Conservation (phyloP, 2,888 invertebrate species). For the Esperia sulphurella region DNA sequence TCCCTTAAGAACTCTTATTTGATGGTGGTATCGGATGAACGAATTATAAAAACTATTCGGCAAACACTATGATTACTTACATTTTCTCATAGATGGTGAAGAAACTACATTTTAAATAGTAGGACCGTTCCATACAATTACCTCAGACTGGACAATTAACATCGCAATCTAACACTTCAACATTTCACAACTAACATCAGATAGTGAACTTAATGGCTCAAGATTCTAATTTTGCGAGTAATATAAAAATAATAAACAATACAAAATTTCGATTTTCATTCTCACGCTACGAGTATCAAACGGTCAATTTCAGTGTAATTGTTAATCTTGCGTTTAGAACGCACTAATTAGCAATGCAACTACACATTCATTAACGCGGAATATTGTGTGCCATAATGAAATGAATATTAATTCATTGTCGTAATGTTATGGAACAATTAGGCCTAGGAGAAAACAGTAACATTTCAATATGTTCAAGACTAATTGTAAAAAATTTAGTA, state of each 20-base stretch:
- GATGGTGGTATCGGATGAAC: neutral
- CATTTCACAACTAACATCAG: conserved; percentile 8
- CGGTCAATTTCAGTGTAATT: conserved; percentile 1
- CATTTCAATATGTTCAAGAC: no score
- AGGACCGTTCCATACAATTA: conserved; percentile 2
- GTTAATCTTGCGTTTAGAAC: conserved; percentile 10
- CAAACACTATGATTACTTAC: neutral
- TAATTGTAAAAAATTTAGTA: no score
- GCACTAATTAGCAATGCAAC: conserved; percentile 10
- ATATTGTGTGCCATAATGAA: conserved; percentile 7
- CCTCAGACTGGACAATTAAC: neutral
- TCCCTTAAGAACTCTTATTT: neutral
- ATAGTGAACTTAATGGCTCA: conserved; percentile 1
- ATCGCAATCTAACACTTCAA: neutral
- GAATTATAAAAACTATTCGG: neutral
- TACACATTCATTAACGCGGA: conserved; percentile 4
- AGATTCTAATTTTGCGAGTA: neutral
- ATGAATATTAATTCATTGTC: conserved; percentile 13
- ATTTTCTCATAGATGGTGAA: neutral
- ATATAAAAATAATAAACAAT: conserved; percentile 1
- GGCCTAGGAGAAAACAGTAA: no score
- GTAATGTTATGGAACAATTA: neutral
- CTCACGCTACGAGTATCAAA: conserved; percentile 15
- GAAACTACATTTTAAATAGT: neutral
- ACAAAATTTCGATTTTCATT: conserved; percentile 9